Conservation (phyloP, 1,140 invertebrate species). For the Caenorhabditis remanei region DNA sequence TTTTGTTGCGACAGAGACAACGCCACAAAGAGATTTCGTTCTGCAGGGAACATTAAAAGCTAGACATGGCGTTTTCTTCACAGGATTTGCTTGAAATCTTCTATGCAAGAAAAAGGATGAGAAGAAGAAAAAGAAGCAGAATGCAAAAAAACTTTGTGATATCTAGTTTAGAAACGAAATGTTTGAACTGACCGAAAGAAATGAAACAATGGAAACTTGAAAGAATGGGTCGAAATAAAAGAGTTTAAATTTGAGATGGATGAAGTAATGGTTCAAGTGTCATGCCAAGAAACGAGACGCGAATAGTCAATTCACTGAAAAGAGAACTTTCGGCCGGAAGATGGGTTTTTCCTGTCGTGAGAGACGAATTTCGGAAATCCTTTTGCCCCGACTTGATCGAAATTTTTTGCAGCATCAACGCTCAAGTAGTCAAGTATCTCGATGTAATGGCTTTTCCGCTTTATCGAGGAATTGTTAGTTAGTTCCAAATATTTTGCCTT, state of each 20-base stretch:
- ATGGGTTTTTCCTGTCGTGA: conserved; percentile 52
- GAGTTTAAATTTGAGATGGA: not conserved
- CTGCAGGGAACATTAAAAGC: conserved; percentile 50
- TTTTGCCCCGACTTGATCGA: conserved; percentile 16
- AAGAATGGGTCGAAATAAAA: not conserved
- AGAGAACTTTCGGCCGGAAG: conserved; percentile 46
- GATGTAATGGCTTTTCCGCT: conserved; percentile 50
- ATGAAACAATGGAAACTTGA: not conserved
- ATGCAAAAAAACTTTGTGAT: not conserved
- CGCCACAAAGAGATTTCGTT: conserved; percentile 46
- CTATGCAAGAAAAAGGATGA: conserved; percentile 3
- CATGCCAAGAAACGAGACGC: not conserved
- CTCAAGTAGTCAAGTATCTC: conserved; percentile 50
- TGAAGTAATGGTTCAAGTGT: not conserved
- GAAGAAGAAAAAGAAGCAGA: not conserved
- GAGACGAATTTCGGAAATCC: conserved; percentile 30
- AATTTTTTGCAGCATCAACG: conserved; percentile 46
- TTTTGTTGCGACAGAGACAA: conserved; percentile 45
- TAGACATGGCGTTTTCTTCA: conserved; percentile 49
- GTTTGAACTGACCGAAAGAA: not conserved
- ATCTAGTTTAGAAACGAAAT: not conserved
- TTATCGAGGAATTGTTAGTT: not conserved
- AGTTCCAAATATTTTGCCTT: not conserved
- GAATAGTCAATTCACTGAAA: conserved; percentile 31
- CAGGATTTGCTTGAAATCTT: conserved; percentile 45